Percentiles rank a stretch among this genome's conserved stretches.
phyloP scores from a whole-genome alignment of 2,797 vertebrate species.

The Heteromormyrus szaboi region DNA sequence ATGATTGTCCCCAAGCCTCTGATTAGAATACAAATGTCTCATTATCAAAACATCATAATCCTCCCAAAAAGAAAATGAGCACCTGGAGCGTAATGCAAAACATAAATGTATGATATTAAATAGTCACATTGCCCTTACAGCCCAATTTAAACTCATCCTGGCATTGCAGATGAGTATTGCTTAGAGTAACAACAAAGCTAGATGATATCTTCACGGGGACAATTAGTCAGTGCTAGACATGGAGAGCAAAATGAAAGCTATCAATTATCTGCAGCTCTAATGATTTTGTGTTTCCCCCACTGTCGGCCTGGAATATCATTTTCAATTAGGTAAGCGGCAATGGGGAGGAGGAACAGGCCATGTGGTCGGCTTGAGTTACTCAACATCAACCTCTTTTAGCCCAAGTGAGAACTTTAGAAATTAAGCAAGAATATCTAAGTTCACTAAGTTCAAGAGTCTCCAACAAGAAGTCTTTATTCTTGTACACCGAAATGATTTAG shows the following conservation, averaged over 20 bases:
- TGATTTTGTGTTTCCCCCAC: constrained; percentile 8
- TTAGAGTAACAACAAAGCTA: constrained; percentile 6
- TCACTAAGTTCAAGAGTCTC: not conserved
- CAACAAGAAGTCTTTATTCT: not conserved
- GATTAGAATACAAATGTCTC: not conserved
- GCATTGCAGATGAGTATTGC: constrained; percentile 7
- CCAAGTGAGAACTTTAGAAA: not conserved
- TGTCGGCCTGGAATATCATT: constrained; percentile 14
- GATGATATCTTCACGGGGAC: constrained; percentile 11
- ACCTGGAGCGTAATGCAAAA: constrained; percentile 7
- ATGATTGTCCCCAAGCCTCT: constrained; percentile 9
- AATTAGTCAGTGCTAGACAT: constrained; percentile 16
- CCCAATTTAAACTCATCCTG: constrained; percentile 11
- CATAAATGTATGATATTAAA: constrained; percentile 10
- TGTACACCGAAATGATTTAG: not conserved
- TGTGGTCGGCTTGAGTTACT: not conserved
- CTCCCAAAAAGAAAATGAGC: constrained; percentile 8
- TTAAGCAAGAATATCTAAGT: not conserved
- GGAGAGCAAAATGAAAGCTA: constrained; percentile 12
- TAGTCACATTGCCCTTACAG: not conserved
- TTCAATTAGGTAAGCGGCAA: constrained; percentile 17
- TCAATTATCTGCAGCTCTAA: constrained; percentile 13
- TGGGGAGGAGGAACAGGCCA: not conserved
- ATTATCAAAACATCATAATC: constrained; percentile 13
- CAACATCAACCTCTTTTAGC: not conserved